Conservation (phyloP, 1,140 invertebrate genomes). For the Anthonomus grandis region DNA sequence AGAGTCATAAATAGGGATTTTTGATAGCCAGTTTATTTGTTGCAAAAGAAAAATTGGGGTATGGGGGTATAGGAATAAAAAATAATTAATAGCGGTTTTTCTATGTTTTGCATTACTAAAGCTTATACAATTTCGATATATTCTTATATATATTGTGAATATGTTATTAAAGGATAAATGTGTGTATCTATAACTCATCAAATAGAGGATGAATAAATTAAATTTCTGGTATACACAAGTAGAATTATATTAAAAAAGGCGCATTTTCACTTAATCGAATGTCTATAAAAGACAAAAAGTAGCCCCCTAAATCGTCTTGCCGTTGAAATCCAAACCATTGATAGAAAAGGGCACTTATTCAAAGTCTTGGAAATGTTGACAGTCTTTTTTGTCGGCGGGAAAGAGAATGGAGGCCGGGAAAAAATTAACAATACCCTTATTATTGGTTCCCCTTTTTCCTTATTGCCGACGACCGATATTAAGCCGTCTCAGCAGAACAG, state of each 20-base stretch:
- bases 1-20: conserved; percentile 22
- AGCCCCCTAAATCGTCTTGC: conserved; percentile 18
- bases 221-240: too few species aligned
- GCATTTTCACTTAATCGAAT: not conserved
- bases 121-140: too few species aligned
- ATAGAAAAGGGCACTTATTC: conserved; percentile 29
- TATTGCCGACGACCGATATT: conserved; percentile 28
- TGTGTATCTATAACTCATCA: too few species aligned
- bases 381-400: conserved; percentile 25
- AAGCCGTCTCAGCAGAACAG: conserved; percentile 27
- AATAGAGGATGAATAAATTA: too few species aligned
- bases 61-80: too few species aligned
- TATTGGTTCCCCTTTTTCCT: conserved; percentile 27
- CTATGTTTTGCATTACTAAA: too few species aligned
- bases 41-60: conserved; percentile 5
- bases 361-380: conserved; percentile 31
- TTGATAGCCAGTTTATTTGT: conserved; percentile 16
- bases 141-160: too few species aligned
- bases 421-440: conserved; percentile 33
- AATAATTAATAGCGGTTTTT: too few species aligned
- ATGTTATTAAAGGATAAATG: too few species aligned
- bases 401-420: conserved; percentile 24
- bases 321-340: conserved; percentile 20
- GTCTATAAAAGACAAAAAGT: conserved; percentile 13
- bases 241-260: too few species aligned